A percentile compares a stretch with the other conserved stretches of the same genome.
Evolutionary conservation across 2,888 invertebrate genomes (phyloP).

Genomic region (Parnassius orleans): DNA sequence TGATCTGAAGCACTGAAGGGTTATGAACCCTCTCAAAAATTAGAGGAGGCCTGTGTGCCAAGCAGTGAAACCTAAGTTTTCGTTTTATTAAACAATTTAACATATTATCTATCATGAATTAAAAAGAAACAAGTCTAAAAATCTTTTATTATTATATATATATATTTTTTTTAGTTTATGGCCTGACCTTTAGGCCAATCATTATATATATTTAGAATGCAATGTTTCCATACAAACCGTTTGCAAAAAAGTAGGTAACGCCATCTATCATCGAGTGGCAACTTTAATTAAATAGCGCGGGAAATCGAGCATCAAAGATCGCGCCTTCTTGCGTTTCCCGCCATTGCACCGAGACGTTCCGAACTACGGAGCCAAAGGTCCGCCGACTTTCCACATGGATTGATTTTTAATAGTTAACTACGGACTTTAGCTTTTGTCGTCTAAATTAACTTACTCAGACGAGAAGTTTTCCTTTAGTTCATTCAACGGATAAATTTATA

Average conservation of each 20-base stretch:
- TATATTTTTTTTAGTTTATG: no score
- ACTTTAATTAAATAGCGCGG: conserved; percentile 78
- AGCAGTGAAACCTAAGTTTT: no score
- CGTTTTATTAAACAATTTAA: no score
- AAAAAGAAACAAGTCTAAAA: no score
- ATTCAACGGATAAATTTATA: conserved; percentile 41
- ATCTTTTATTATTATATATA: no score
- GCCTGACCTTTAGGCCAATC: no score
- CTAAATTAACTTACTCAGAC: conserved; percentile 68
- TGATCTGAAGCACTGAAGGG: no score
- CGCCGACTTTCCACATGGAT: conserved; percentile 68
- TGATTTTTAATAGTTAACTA: conserved; percentile 77
- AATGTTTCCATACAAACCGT: no score
- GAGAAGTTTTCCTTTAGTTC: conserved; percentile 54
- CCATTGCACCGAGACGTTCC: conserved; percentile 65
- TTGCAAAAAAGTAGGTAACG: conserved; percentile 72
- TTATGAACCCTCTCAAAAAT: no score
- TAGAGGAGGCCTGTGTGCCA: no score
- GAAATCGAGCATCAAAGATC: conserved; percentile 79
- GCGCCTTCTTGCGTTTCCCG: conserved; percentile 70
- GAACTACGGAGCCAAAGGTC: conserved; percentile 61
- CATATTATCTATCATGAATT: no score
- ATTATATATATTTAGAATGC: no score
- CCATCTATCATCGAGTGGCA: conserved; percentile 68
- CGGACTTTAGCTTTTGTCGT: conserved; percentile 68